These are phyloP conservation scores for Xestia rhomboidea DNA, from an alignment of 2,888 invertebrate genomes.

Conservation along the genomic window DNA sequence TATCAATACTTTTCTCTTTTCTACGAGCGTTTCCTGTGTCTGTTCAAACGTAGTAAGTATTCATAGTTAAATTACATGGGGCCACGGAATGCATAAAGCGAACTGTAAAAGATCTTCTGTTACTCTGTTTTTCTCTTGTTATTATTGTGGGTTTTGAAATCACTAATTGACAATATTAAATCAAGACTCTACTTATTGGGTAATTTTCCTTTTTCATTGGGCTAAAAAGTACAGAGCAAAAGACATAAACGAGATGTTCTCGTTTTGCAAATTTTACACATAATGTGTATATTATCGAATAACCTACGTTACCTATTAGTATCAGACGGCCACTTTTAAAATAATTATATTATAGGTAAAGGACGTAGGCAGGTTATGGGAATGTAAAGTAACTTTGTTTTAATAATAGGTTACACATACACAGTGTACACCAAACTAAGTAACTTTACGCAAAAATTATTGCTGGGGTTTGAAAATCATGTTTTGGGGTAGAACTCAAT, in stretches of 20 bases:
- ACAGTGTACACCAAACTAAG: no score
- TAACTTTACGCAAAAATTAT: no score
- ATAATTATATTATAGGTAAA: not conserved
- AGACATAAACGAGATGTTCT: slow-evolving; percentile 42
- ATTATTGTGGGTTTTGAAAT: not conserved
- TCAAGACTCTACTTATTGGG: not conserved
- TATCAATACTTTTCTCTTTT: not conserved
- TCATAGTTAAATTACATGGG: no score
- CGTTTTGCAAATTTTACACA: not conserved
- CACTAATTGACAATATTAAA: not conserved
- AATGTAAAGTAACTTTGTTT: not conserved
- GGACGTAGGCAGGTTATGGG: not conserved
- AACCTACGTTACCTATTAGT: not conserved
- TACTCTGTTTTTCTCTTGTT: not conserved
- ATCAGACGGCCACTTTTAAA: not conserved
- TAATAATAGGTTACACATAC: not conserved
- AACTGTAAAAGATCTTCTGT: not conserved
- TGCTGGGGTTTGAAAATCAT: no score
- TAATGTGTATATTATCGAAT: not conserved
- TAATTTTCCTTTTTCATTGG: not conserved
- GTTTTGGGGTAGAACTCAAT: no score
- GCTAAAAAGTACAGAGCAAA: slow-evolving; percentile 17
- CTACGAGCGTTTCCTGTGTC: not conserved
- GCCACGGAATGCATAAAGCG: no score
- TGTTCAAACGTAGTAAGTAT: not conserved